Evolutionary conservation across 2,888 invertebrate species (phyloP).

Genomic region (Eupithecia inturbata): DNA sequence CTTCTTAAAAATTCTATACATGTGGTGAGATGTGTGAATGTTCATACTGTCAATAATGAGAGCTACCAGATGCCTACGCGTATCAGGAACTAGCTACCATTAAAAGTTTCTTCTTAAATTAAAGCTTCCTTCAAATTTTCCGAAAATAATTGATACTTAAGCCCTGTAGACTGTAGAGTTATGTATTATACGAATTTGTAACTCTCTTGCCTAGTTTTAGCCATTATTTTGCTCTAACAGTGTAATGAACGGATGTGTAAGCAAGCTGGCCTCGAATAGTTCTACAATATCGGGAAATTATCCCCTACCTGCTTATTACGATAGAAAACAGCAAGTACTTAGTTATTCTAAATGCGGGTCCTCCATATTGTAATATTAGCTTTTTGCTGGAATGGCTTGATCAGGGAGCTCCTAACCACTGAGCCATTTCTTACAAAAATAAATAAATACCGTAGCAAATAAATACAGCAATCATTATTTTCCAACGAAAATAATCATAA

Average conservation of each 20-base stretch:
- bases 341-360: slow-evolving; percentile 26
- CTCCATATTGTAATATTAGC: slow-evolving; percentile 24
- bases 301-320: slow-evolving; percentile 35
- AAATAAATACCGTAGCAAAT: neutral
- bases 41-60: neutral
- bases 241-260: slow-evolving; percentile 43
- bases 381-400: slow-evolving; percentile 25
- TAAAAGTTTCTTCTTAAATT: no score
- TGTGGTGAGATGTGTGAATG: neutral
- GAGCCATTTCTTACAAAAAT: slow-evolving; percentile 7
- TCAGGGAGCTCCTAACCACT: slow-evolving; percentile 22
- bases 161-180: neutral
- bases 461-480: neutral
- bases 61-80: neutral
- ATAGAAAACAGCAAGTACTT: slow-evolving; percentile 33
- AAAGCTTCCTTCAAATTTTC: no score
- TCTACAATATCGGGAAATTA: slow-evolving; percentile 34
- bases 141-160: slow-evolving; percentile 5
- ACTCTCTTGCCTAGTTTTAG: slow-evolving; percentile 37
- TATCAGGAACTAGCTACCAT: neutral
- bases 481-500: no score
- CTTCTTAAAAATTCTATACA: neutral
- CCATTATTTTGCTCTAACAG: slow-evolving; percentile 45
- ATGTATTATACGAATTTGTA: slow-evolving; percentile 21
- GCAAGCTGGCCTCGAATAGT: slow-evolving; percentile 28